Evolutionary conservation across 2,888 invertebrate genomes (phyloP).

Genomic region (Zele albiditarsus): DNA sequence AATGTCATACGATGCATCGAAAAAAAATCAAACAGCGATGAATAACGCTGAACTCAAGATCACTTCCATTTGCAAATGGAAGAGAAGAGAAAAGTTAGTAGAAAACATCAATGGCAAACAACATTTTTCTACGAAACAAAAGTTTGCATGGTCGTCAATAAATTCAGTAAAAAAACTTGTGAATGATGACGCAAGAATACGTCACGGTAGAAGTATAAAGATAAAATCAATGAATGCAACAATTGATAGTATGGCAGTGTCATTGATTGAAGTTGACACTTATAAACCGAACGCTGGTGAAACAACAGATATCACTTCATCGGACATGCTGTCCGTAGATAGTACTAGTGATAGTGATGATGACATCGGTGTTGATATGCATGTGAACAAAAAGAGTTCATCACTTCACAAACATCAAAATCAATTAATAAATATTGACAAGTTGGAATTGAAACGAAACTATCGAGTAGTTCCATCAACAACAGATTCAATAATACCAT

Average conservation of each 20-base stretch:
- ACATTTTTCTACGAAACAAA: constrained; percentile 27
- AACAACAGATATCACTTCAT: not conserved
- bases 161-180: constrained; percentile 20
- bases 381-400: not conserved
- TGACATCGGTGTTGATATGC: not conserved
- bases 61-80: constrained; percentile 38
- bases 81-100: constrained; percentile 7
- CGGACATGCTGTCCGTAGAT: not conserved
- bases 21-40: constrained; percentile 10
- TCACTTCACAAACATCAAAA: not conserved
- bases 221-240: constrained; percentile 16
- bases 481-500: constrained; percentile 5
- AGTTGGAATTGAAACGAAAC: not conserved
- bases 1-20: constrained; percentile 9
- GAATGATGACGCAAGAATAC: constrained; percentile 18
- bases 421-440: constrained; percentile 22
- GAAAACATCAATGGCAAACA: constrained; percentile 7
- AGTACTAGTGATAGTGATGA: not conserved
- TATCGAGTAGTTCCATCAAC: constrained; percentile 4
- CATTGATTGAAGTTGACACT: constrained; percentile 22
- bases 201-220: constrained; percentile 24
- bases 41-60: constrained; percentile 20
- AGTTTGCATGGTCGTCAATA: constrained; percentile 14
- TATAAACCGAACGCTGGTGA: not conserved
- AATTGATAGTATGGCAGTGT: not conserved